Conservation (phyloP, 1,140 invertebrate genomes). For the Macrocentrus cingulum region DNA sequence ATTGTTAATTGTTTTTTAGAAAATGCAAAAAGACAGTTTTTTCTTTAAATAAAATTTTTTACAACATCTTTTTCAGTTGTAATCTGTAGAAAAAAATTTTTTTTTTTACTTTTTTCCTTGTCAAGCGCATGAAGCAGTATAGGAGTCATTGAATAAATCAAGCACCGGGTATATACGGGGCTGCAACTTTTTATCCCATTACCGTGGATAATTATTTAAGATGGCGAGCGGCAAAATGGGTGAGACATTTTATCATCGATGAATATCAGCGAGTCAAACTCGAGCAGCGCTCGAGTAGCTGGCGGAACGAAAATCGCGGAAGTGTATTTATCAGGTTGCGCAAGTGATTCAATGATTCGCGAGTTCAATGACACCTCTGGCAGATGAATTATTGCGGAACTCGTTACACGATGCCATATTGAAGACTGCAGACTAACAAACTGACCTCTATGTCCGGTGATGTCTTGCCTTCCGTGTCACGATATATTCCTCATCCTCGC, state of each 20-base stretch:
- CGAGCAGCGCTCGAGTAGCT: too few relatives aligned
- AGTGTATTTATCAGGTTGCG: too few relatives aligned
- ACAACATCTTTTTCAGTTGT: too few relatives aligned
- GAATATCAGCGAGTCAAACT: too few relatives aligned
- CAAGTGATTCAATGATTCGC: slow-evolving; percentile 11
- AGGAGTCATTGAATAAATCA: too few relatives aligned
- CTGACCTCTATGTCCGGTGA: neutral
- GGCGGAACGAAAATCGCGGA: too few relatives aligned
- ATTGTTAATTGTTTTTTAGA: too few relatives aligned
- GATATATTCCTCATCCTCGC: slow-evolving; percentile 13
- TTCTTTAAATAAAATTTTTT: too few relatives aligned
- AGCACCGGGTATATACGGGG: neutral
- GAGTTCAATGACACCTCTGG: neutral
- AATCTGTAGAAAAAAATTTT: too few relatives aligned
- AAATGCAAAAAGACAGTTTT: too few relatives aligned
- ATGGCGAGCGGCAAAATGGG: neutral
- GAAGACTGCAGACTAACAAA: neutral
- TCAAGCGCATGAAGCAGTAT: too few relatives aligned
- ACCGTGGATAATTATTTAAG: slow-evolving; percentile 24
- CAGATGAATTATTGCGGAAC: slow-evolving; percentile 6
- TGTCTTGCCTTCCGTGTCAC: slow-evolving; percentile 18
- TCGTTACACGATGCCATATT: neutral
- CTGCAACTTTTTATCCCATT: slow-evolving; percentile 22
- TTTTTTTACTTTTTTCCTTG: too few relatives aligned
- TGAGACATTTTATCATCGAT: neutral